phyloP scores from a whole-genome alignment of 1,140 invertebrate genomes.

The Solen grandis region DNA sequence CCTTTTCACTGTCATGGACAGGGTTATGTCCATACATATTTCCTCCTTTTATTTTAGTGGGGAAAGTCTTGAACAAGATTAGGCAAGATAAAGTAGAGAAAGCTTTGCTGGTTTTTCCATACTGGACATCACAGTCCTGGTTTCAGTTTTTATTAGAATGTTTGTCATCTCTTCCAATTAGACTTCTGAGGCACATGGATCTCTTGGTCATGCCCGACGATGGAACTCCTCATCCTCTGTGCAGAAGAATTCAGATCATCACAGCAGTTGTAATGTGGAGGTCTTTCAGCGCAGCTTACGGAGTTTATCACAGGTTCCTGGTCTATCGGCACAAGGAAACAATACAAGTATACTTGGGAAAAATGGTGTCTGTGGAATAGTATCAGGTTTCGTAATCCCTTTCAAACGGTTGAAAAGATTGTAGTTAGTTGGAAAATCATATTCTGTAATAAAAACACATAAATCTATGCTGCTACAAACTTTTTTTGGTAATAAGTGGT shows the following conservation, averaged over 20 bases:
- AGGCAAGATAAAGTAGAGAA: slow-evolving; percentile 43
- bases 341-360: no score
- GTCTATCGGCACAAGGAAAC: slow-evolving; percentile 34
- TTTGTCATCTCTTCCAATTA: slow-evolving; percentile 36
- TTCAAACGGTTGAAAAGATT: not conserved
- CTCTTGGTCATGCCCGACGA: slow-evolving; percentile 27
- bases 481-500: no score
- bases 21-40: slow-evolving; percentile 37
- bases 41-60: slow-evolving; percentile 57
- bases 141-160: slow-evolving; percentile 28
- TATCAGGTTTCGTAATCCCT: slow-evolving; percentile 14
- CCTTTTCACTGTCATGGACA: slow-evolving; percentile 47
- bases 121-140: slow-evolving; percentile 52
- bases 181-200: slow-evolving; percentile 33
- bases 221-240: slow-evolving; percentile 22
- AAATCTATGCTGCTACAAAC: not conserved
- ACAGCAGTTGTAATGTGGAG: slow-evolving; percentile 47
- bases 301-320: slow-evolving; percentile 44
- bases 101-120: slow-evolving; percentile 34
- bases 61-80: slow-evolving; percentile 46
- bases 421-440: not conserved
- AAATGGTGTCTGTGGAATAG: slow-evolving; percentile 37
- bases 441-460: not conserved
- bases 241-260: slow-evolving; percentile 21
- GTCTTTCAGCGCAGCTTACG: not conserved